Percentiles rank a stretch among this genome's conserved stretches.
Evolutionary conservation across 64 coral and sea anemone genomes (phyloP).

Genomic region (Platygyra sinensis): DNA sequence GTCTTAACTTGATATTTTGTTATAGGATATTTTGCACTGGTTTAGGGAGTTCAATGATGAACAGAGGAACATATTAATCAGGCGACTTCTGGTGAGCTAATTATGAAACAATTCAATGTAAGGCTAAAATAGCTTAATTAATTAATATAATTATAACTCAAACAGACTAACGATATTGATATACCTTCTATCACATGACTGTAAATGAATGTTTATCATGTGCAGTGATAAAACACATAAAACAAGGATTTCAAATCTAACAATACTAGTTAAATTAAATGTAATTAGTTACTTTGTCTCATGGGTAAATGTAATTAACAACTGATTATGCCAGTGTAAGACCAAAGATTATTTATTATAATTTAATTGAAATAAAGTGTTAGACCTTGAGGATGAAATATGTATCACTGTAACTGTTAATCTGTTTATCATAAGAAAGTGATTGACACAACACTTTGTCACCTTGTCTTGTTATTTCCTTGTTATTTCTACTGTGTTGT

Average conservation of each 20-base stretch:
- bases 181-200: no score
- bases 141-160: not conserved
- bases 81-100: conserved; percentile 75
- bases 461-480: no score
- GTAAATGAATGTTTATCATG: not conserved
- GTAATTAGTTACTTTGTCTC: not conserved
- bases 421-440: no score
- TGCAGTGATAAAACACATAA: no score
- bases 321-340: not conserved
- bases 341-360: no score
- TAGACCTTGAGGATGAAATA: no score
- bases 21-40: conserved; percentile 75
- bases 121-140: not conserved
- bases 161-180: not conserved
- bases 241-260: not conserved
- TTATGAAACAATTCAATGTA: not conserved
- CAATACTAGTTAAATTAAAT: not conserved
- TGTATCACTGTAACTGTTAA: no score
- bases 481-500: no score
- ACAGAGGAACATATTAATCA: conserved; percentile 85
- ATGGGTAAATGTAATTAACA: not conserved
- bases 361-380: no score
- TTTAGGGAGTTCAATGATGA: conserved; percentile 95
- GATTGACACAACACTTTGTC: no score
- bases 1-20: not conserved